Evolutionary conservation across 64 coral and sea anemone genomes (phyloP), one percentile per base, ranked within the genome.

Genomic region (Platygyra sinensis): DNA sequence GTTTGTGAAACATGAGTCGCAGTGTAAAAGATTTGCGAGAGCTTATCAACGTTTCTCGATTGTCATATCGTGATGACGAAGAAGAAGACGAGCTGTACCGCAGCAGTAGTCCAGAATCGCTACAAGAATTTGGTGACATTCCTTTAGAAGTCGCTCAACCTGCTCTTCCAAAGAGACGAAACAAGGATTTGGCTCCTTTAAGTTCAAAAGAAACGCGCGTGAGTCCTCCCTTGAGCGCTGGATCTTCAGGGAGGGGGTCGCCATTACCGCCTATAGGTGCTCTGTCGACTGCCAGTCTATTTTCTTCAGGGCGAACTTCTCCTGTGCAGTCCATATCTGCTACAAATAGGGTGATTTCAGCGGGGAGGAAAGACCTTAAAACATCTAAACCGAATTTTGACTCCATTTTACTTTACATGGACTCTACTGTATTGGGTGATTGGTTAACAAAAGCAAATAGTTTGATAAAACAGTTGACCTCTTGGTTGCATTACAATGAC

Each of bases 11-110:
- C 64, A 97, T 97, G 95, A 94, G 75, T 84, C 92, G 95, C 16
- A 97, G 95, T 88, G 83, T 93, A 18, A 97, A 82, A 91, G 95
- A 97, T 82, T 88, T 97, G 8, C 55, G 95, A 65, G 95, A 97
- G 69, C 49, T 97, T 36, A 97, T 97, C 33, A 94, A 92, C 69
- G 87, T 90, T 52, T 97, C 95, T 59, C 79, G 95, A 50, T 80
- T 96, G 42, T 96, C 95, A 15, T 96, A 91, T 84, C 95, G 87
- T 54, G 91, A 90, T 71, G 90, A 94, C 75, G 91, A 97, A 14
- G 91, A 94, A 49, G 74, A 76, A 17, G 76, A 87, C 19, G 72
- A 90, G 55, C 63, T 86, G 38, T 73, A 50, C 54, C 13, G 72
- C 1, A 69, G 65, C 7, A 69, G 65, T 69, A 69, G 65, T 69